Conservation (phyloP, 2,113 vertebrate genomes). For the Cavia aperea region DNA sequence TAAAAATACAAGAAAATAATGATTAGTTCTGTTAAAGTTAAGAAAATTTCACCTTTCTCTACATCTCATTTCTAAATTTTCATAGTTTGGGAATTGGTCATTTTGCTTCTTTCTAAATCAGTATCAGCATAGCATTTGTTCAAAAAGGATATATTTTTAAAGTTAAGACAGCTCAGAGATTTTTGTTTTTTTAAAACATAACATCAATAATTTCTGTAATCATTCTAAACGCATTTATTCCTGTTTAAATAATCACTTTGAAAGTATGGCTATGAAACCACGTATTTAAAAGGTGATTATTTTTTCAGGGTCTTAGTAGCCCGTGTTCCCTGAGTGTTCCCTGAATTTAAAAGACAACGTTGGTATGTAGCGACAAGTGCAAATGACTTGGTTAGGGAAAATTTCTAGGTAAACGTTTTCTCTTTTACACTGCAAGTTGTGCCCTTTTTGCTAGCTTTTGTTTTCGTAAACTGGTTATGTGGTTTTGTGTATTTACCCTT, state of each 20-base stretch:
- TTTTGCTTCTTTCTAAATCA: constrained; percentile 36
- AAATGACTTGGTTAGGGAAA: background rate
- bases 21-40: background rate
- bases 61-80: constrained; percentile 5
- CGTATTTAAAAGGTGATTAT: background rate
- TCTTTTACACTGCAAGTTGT: background rate
- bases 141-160: constrained; percentile 26
- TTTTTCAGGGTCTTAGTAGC: constrained; percentile 22
- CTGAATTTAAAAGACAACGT: constrained; percentile 28
- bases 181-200: constrained; percentile 39
- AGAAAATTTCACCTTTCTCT: background rate
- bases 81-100: background rate
- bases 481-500: constrained; percentile 28
- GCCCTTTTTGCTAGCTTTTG: background rate
- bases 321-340: background rate
- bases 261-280: constrained; percentile 16
- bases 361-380: background rate
- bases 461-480: background rate
- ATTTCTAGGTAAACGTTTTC: background rate
- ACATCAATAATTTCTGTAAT: background rate
- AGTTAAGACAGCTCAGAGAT: constrained; percentile 2
- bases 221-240: constrained; percentile 22
- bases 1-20: constrained; percentile 33
- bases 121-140: background rate
- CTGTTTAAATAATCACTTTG: constrained; percentile 27